phyloP scores from a whole-genome alignment of 2,888 invertebrate species.

The Ormyrus thymus region DNA sequence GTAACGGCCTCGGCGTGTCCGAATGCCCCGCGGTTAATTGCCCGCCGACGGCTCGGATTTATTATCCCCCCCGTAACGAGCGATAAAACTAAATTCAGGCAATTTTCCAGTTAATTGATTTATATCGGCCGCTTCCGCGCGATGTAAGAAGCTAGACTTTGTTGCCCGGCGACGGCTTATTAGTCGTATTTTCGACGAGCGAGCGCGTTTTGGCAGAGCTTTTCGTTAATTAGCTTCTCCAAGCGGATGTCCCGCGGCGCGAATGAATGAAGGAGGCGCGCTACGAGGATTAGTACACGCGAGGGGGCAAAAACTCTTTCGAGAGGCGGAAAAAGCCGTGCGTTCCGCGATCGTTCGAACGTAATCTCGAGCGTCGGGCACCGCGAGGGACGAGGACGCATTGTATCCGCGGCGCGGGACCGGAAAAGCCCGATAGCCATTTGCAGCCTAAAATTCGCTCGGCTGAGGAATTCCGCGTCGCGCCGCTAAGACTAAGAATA shows the following conservation, averaged over 20 bases:
- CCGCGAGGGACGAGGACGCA: too few species aligned
- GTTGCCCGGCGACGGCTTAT: conserved; percentile 19
- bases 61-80: too few species aligned
- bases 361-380: neutral
- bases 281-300: too few species aligned
- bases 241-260: neutral
- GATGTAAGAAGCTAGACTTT: conserved; percentile 7
- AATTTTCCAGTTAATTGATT: conserved; percentile 37
- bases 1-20: too few species aligned
- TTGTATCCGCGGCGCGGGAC: too few species aligned
- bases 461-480: neutral
- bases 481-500: conserved; percentile 18
- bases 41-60: too few species aligned
- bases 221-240: conserved; percentile 31
- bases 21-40: too few species aligned
- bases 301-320: too few species aligned
- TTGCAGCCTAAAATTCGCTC: too few species aligned
- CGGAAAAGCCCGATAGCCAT: too few species aligned
- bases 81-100: neutral
- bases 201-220: conserved; percentile 20
- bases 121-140: neutral
- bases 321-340: neutral
- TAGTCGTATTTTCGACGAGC: conserved; percentile 40
- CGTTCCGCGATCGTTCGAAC: neutral
- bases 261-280: too few species aligned